phyloP scores from a whole-genome alignment of 2,113 vertebrate genomes.

The Eclectus roratus region DNA sequence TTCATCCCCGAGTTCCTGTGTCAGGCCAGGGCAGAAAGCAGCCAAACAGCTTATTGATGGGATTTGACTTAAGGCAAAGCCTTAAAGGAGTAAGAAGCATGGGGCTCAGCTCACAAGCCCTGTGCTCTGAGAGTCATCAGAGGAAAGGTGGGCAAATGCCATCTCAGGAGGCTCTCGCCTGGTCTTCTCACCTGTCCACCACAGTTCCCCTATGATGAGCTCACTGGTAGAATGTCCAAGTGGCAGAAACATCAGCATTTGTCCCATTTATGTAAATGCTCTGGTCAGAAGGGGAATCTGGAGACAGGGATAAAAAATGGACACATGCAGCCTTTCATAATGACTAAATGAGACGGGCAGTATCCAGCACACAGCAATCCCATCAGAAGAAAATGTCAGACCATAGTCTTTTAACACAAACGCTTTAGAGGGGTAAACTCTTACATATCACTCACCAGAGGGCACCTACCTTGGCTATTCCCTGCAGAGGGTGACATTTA shows the following conservation, averaged over 20 bases:
- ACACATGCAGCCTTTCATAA: background rate
- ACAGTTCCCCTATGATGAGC: background rate
- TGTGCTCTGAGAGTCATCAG: background rate
- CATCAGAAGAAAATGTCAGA: background rate
- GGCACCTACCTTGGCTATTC: background rate
- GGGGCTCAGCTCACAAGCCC: background rate
- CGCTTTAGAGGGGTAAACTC: background rate
- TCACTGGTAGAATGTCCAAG: background rate
- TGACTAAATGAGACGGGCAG: background rate
- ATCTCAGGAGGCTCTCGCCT: background rate
- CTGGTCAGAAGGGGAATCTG: background rate
- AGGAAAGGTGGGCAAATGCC: background rate
- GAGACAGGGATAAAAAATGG: background rate
- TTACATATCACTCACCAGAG: background rate
- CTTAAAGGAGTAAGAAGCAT: accelerated
- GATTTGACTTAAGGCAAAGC: background rate
- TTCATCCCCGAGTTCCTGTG: background rate
- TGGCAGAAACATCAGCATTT: background rate
- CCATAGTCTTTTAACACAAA: background rate
- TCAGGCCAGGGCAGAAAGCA: background rate
- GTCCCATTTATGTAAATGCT: background rate
- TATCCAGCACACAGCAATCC: background rate
- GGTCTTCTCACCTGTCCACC: background rate
- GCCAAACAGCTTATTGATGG: background rate
- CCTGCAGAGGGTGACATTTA: background rate